Percentiles rank a stretch among this genome's conserved stretches.
phyloP scores from a whole-genome alignment of 2,888 invertebrate species.

The Yponomeuta malinellus region DNA sequence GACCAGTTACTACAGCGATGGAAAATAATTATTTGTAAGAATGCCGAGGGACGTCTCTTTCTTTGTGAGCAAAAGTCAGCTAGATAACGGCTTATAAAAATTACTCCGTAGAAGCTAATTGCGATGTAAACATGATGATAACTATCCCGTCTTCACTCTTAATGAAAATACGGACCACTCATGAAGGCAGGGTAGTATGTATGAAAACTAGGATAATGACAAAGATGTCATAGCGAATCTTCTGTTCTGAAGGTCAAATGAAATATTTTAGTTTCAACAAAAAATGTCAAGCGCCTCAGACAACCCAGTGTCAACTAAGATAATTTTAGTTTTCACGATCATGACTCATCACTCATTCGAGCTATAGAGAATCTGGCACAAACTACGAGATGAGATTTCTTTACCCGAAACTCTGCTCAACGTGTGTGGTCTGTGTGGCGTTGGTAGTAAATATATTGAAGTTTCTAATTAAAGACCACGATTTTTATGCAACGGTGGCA shows the following conservation, averaged over 20 bases:
- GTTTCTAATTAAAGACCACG: background rate
- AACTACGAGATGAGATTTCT: background rate
- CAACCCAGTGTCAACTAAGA: background rate
- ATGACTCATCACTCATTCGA: constrained; percentile 8
- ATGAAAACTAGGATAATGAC: background rate
- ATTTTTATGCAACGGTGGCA: background rate
- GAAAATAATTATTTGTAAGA: too few species aligned
- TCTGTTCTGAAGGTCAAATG: background rate
- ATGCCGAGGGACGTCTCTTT: too few species aligned
- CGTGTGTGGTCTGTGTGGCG: constrained; percentile 1
- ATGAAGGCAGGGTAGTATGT: background rate
- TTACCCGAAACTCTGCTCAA: background rate
- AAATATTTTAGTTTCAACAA: background rate
- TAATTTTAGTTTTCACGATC: constrained; percentile 9
- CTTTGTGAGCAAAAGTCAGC: too few species aligned
- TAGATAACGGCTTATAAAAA: too few species aligned
- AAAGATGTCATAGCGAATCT: background rate
- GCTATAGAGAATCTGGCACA: constrained; percentile 7
- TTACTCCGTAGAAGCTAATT: too few species aligned
- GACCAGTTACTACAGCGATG: too few species aligned
- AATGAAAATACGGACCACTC: too few species aligned
- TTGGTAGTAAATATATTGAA: background rate
- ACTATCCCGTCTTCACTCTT: too few species aligned
- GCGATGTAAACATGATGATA: too few species aligned
- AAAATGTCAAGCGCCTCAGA: background rate